These are phyloP conservation scores for Drosophila tripunctata DNA, from an alignment of 2,888 invertebrate genomes.

Conservation along the genomic window DNA sequence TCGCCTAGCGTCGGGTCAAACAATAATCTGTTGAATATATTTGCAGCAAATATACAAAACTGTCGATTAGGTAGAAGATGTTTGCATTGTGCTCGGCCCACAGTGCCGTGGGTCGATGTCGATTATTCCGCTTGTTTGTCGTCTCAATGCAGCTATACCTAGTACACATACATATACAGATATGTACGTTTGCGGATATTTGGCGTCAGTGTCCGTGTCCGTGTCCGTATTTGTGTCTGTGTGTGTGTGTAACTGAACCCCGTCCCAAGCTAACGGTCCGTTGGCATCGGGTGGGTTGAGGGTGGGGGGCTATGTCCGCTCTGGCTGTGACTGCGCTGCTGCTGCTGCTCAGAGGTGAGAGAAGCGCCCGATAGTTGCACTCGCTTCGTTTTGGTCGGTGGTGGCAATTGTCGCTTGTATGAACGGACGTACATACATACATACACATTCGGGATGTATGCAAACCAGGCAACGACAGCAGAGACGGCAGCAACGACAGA, in stretches of 20 bases:
- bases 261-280: conserved; percentile 57
- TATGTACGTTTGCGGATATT: background rate
- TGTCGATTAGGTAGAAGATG: conserved; percentile 43
- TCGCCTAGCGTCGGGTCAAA: conserved; percentile 1
- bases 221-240: conserved; percentile 24
- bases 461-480: conserved; percentile 47
- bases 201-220: conserved; percentile 21
- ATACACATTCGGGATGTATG: conserved; percentile 51
- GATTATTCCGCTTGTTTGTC: conserved; percentile 80
- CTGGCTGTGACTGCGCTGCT: conserved; percentile 29
- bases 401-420: conserved; percentile 73
- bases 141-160: conserved; percentile 60
- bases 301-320: conserved; percentile 23
- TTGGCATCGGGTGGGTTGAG: conserved; percentile 60
- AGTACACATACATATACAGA: background rate
- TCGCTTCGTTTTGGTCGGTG: conserved; percentile 68
- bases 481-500: conserved; percentile 18
- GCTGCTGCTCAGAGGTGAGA: conserved; percentile 44
- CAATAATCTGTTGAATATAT: conserved; percentile 59
- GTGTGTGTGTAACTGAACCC: conserved; percentile 31
- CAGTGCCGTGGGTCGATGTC: conserved; percentile 79
- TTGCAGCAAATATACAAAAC: conserved; percentile 21
- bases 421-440: conserved; percentile 39
- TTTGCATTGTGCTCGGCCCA: conserved; percentile 50
- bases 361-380: conserved; percentile 56